Evolutionary conservation across 2,888 invertebrate species (phyloP).

Genomic region (Ophion slaviceki): DNA sequence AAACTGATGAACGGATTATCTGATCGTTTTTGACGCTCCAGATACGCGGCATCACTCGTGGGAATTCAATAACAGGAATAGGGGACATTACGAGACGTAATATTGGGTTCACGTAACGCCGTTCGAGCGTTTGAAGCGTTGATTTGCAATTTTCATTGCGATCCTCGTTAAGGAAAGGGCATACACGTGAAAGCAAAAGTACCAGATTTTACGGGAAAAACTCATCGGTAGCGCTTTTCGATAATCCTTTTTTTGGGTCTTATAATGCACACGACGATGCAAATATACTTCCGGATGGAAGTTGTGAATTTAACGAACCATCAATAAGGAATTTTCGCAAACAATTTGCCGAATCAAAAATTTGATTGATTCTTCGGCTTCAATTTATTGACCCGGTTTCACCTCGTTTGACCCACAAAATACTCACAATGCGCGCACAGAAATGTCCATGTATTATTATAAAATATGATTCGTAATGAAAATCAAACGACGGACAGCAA

Average conservation of each 20-base stretch:
- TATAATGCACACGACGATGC: not conserved
- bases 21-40: conserved; percentile 28
- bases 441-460: no score
- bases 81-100: conserved; percentile 8
- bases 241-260: not conserved
- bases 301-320: not conserved
- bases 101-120: not conserved
- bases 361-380: conserved; percentile 38
- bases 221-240: not conserved
- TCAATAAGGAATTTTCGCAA: not conserved
- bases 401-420: conserved; percentile 3
- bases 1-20: conserved; percentile 18
- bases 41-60: conserved; percentile 20
- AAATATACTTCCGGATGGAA: not conserved
- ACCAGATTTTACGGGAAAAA: not conserved
- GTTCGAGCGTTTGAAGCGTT: not conserved
- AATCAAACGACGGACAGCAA: no score
- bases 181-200: not conserved
- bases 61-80: not conserved
- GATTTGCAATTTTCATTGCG: not conserved
- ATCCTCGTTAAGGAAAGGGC: not conserved
- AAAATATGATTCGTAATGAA: no score
- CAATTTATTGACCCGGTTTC: conserved; percentile 21
- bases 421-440: not conserved
- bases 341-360: not conserved